These are phyloP conservation scores for Phataginus tetradactyla DNA, from an alignment of 2,797 vertebrate genomes.

Conservation along the genomic window DNA sequence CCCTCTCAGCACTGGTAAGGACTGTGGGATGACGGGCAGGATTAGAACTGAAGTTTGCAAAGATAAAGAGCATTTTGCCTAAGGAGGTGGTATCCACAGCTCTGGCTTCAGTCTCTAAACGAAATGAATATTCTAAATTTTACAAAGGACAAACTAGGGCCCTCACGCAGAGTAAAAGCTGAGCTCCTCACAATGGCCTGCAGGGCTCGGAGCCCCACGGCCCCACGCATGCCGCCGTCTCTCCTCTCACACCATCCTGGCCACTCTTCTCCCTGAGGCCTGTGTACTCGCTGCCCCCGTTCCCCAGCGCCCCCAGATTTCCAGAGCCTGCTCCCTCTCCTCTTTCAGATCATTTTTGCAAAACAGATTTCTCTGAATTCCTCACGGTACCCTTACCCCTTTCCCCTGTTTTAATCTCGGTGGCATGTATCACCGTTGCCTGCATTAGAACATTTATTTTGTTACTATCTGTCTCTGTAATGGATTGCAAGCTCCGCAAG, in stretches of 20 bases:
- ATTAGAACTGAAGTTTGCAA: background rate
- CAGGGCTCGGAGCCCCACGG: background rate
- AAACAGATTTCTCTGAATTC: background rate
- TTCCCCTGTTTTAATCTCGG: background rate
- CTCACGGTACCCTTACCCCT: background rate
- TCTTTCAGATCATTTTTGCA: background rate
- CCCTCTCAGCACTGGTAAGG: background rate
- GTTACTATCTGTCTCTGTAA: background rate
- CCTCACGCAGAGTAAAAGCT: background rate
- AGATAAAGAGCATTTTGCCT: background rate
- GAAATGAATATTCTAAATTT: background rate
- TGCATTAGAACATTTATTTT: background rate
- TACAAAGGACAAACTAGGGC: background rate
- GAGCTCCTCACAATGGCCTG: background rate
- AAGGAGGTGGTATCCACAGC: background rate
- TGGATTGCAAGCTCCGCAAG: background rate
- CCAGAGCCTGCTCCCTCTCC: background rate
- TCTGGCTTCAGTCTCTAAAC: background rate
- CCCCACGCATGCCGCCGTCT: too few species aligned
- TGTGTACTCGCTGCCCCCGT: background rate
- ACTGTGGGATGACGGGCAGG: too few species aligned
- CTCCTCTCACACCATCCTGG: background rate
- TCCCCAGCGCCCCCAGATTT: background rate
- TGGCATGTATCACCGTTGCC: too few species aligned
- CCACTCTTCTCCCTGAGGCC: background rate